A percentile compares a stretch with the other conserved stretches of the same genome.
Conservation (phyloP, 2,888 invertebrate genomes). For the Torymus auratus region DNA sequence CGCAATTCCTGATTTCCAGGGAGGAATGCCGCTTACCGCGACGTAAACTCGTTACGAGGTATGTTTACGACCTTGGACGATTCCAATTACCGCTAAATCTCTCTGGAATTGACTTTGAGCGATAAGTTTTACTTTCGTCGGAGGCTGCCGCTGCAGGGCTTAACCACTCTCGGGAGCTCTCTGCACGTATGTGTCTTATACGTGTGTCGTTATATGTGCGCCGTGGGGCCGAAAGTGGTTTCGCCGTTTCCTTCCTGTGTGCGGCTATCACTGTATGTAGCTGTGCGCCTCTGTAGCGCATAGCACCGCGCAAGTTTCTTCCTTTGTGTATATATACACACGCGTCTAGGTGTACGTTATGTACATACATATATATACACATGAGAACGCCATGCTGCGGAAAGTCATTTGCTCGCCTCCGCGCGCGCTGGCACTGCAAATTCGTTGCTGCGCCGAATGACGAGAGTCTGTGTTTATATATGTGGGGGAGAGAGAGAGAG, state of each 20-base stretch:
- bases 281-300: background rate
- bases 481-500: background rate
- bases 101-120: constrained; percentile 61
- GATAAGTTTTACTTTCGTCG: constrained; percentile 61
- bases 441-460: constrained; percentile 21
- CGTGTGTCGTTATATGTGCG: constrained; percentile 35
- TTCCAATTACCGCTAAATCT: constrained; percentile 62
- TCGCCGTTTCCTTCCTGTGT: constrained; percentile 48
- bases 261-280: background rate
- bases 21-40: constrained; percentile 58
- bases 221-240: constrained; percentile 55
- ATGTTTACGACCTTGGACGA: constrained; percentile 61
- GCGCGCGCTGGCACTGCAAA: background rate
- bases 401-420: constrained; percentile 34
- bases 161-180: constrained; percentile 44
- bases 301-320: constrained; percentile 5
- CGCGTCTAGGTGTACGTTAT: background rate
- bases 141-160: constrained; percentile 31
- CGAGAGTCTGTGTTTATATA: background rate
- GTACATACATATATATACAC: no score
- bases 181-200: background rate
- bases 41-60: constrained; percentile 59
- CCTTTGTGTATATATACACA: background rate
- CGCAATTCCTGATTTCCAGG: constrained; percentile 58
- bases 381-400: background rate